A percentile compares a stretch with the other conserved stretches of the same genome.
Conservation (phyloP, 2,797 vertebrate species). For the Sebastiscus tertius region DNA sequence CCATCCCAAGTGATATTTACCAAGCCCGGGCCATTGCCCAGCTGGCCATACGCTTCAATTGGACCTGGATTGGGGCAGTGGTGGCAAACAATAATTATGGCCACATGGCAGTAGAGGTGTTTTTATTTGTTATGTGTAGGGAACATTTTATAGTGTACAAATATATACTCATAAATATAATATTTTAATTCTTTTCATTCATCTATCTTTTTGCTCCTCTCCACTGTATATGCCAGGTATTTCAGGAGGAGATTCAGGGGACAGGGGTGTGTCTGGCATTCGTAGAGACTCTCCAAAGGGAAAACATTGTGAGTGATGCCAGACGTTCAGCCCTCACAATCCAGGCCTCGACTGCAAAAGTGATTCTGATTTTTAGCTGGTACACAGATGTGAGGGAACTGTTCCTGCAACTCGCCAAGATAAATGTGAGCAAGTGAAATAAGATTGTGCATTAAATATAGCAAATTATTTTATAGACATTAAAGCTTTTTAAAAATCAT, state of each 20-base stretch:
- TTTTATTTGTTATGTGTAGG: not conserved
- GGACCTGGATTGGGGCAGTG: conserved; percentile 76
- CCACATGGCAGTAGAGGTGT: conserved; percentile 64
- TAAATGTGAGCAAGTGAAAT: conserved; percentile 63
- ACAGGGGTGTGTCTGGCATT: conserved; percentile 76
- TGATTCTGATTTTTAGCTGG: conserved; percentile 76
- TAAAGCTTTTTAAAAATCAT: not conserved
- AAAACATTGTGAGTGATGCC: conserved; percentile 57
- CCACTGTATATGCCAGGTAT: conserved; percentile 30
- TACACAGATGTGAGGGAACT: conserved; percentile 64
- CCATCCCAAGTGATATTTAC: conserved; percentile 78
- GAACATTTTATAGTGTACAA: not conserved
- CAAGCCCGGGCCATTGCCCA: conserved; percentile 77
- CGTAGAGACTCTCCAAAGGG: conserved; percentile 57
- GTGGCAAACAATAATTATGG: conserved; percentile 73
- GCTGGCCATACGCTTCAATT: conserved; percentile 72
- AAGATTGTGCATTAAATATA: not conserved
- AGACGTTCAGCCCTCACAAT: conserved; percentile 54
- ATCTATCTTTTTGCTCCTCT: not conserved
- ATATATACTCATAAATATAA: not conserved
- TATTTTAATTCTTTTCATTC: not conserved
- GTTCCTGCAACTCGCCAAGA: conserved; percentile 68
- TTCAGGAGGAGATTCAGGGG: conserved; percentile 63
- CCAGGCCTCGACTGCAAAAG: conserved; percentile 63
- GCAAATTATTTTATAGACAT: not conserved